Evolutionary conservation across 2,888 invertebrate species (phyloP).

Genomic region (Apamea crenata): DNA sequence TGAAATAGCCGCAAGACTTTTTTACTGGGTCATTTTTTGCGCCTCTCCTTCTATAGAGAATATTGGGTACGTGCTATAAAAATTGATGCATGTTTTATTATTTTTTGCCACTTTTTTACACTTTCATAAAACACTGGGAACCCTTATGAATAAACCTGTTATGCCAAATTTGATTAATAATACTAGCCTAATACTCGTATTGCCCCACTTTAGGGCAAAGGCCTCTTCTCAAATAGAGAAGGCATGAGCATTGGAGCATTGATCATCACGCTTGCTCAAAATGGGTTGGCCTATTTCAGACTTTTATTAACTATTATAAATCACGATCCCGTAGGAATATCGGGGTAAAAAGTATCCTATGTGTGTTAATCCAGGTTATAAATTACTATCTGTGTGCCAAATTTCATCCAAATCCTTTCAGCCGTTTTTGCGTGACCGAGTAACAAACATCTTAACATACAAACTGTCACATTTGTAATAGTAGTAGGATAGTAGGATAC

Average conservation of each 20-base stretch:
- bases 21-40: conserved; percentile 1
- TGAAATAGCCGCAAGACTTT: conserved; percentile 10
- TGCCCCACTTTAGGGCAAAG: not conserved
- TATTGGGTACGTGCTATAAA: not conserved
- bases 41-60: no score
- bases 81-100: not conserved
- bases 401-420: no score
- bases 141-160: not conserved
- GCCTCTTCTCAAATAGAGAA: not conserved
- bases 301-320: not conserved
- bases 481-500: not conserved
- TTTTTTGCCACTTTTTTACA: not conserved
- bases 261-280: not conserved
- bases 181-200: not conserved
- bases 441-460: no score
- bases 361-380: no score
- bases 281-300: not conserved
- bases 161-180: not conserved
- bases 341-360: no score
- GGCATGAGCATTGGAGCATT: not conserved
- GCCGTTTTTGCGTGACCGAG: no score
- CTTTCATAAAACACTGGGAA: not conserved
- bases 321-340: no score
- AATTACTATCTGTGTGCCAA: no score
- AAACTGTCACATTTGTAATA: no score